phyloP scores from a whole-genome alignment of 2,113 vertebrate species.

The Rafetus swinhoei region DNA sequence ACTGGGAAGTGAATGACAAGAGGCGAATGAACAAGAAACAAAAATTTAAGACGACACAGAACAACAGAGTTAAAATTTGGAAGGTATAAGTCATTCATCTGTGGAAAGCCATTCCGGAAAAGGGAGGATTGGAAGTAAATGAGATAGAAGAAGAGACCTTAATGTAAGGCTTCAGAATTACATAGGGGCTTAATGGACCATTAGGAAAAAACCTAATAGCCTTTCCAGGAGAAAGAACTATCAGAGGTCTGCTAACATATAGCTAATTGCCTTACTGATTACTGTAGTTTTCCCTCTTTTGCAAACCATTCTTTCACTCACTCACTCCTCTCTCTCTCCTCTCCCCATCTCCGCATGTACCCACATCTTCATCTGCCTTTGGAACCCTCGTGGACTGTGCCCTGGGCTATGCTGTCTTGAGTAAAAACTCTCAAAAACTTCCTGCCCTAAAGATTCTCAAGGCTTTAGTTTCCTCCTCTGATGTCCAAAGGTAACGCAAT shows the following conservation, averaged over 20 bases:
- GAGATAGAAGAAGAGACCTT: background rate
- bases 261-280: background rate
- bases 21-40: background rate
- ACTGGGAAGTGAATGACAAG: background rate
- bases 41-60: background rate
- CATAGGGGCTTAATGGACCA: background rate
- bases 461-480: background rate
- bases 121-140: background rate
- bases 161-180: background rate
- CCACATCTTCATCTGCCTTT: background rate
- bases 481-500: background rate
- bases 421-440: background rate
- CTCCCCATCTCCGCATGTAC: fast-evolving
- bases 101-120: background rate
- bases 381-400: background rate
- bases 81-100: background rate
- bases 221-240: background rate
- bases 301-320: no score
- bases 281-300: background rate
- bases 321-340: background rate
- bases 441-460: background rate
- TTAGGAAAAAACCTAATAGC: background rate
- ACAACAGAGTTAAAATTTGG: background rate
- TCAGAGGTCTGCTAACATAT: background rate
- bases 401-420: fast-evolving